Percentiles rank a stretch among this genome's conserved stretches.
These are phyloP conservation scores for Protobothrops mucrosquamatus DNA, from an alignment of 2,113 vertebrate species.

Conservation along the genomic window DNA sequence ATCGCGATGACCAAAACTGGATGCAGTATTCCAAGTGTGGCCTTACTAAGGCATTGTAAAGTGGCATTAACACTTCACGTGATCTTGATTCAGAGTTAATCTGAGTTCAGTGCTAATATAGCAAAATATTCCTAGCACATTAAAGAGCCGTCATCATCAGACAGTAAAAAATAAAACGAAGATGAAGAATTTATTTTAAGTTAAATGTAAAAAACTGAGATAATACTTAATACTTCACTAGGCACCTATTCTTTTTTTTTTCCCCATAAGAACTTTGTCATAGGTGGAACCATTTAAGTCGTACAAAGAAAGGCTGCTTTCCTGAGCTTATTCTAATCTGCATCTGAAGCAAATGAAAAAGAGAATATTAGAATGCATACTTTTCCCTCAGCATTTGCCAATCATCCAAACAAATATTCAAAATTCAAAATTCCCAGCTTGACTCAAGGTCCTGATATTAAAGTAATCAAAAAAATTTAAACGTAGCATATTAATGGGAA, in stretches of 20 bases:
- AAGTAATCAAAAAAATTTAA: background rate
- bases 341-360: background rate
- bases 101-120: background rate
- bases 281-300: background rate
- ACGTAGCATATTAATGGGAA: background rate
- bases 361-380: background rate
- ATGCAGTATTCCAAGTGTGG: too few species aligned
- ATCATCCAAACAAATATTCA: background rate
- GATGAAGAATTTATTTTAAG: background rate
- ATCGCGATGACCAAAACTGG: too few species aligned
- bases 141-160: background rate
- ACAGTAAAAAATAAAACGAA: background rate
- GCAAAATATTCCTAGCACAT: background rate
- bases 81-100: background rate
- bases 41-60: too few species aligned
- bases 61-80: too few species aligned
- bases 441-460: background rate
- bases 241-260: background rate
- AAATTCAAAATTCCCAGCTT: background rate
- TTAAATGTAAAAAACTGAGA: background rate
- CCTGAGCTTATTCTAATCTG: background rate
- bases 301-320: background rate
- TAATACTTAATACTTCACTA: background rate
- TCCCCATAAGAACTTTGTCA: background rate
- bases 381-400: background rate